Conservation (phyloP, 2,888 invertebrate species). For the Adineta ricciae region DNA sequence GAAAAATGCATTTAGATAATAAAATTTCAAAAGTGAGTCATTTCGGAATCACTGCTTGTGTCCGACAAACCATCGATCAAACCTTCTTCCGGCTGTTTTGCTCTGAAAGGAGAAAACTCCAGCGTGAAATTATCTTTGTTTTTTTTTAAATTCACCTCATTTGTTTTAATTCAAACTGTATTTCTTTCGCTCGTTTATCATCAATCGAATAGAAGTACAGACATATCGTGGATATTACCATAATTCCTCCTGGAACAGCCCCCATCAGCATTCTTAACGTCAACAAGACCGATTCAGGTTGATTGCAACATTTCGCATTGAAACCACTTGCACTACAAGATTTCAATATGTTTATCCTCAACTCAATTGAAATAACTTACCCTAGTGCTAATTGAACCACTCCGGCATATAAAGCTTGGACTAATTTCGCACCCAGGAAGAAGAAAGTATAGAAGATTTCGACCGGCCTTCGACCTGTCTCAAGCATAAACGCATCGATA, state of each 20-base stretch:
- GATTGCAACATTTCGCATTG: neutral
- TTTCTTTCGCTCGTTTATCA: neutral
- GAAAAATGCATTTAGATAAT: no score
- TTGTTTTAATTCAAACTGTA: neutral
- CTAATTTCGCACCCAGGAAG: slow-evolving; percentile 28
- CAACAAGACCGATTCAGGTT: neutral
- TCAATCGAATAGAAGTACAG: neutral
- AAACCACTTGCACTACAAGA: neutral
- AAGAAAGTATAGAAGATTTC: slow-evolving; percentile 33
- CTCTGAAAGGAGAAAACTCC: neutral
- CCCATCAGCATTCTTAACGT: neutral
- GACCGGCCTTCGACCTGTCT: slow-evolving; percentile 21
- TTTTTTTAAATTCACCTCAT: neutral
- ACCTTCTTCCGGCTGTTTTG: no score
- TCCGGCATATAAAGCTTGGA: slow-evolving; percentile 24
- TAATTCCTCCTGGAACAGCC: neutral
- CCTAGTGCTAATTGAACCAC: slow-evolving; percentile 21
- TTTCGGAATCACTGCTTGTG: no score
- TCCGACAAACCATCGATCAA: no score
- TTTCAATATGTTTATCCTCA: neutral
- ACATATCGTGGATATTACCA: neutral
- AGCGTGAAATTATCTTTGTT: neutral
- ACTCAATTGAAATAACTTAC: neutral
- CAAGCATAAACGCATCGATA: slow-evolving; percentile 25
- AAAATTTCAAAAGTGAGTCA: no score